phyloP scores from a whole-genome alignment of 2,888 invertebrate genomes.

The Idaea biselata region DNA sequence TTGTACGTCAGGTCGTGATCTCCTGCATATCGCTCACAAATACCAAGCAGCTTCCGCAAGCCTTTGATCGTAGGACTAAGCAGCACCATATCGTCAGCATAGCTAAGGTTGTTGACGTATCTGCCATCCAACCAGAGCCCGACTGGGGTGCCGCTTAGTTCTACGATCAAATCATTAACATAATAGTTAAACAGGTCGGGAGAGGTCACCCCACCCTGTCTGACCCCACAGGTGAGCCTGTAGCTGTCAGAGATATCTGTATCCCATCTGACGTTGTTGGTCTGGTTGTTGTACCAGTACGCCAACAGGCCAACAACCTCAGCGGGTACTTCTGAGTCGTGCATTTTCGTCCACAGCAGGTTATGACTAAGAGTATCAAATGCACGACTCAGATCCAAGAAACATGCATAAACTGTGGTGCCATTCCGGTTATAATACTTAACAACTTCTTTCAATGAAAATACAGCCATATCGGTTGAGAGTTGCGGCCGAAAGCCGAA shows the following conservation, averaged over 20 bases:
- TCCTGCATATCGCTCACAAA: not conserved
- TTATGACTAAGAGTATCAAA: conserved; percentile 1
- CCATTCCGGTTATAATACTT: conserved; percentile 11
- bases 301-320: not conserved
- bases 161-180: not conserved
- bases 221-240: not conserved
- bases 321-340: not conserved
- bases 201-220: not conserved
- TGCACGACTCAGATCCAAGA: conserved; percentile 1
- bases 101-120: conserved; percentile 3
- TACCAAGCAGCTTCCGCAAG: not conserved
- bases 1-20: conserved; percentile 1
- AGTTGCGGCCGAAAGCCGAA: conserved; percentile 3
- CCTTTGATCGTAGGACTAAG: not conserved
- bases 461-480: conserved; percentile 10
- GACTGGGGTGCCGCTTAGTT: not conserved
- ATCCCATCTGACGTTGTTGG: conserved; percentile 9
- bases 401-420: conserved; percentile 7
- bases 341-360: conserved; percentile 2
- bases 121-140: not conserved
- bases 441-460: conserved; percentile 10
- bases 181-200: not conserved
- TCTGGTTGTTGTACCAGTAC: conserved; percentile 4
- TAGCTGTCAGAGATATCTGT: not conserved
- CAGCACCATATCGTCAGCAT: conserved; percentile 6